Conservation (phyloP, 1,140 invertebrate species). For the Listronotus oregonensis region DNA sequence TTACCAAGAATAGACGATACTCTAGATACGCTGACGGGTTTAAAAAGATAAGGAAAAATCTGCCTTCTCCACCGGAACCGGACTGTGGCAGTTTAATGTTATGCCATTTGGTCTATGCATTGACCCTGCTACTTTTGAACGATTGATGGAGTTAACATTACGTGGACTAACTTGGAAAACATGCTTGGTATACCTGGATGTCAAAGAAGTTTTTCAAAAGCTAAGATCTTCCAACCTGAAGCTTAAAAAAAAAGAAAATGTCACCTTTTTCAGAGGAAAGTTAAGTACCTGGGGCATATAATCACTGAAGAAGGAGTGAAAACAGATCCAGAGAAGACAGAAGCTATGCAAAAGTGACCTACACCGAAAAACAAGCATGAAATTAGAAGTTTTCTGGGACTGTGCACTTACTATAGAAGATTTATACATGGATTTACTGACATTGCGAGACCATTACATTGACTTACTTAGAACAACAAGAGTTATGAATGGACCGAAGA, state of each 20-base stretch:
- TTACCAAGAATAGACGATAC: too few relatives aligned
- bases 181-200: conserved; percentile 54
- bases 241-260: conserved; percentile 54
- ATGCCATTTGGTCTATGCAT: conserved; percentile 55
- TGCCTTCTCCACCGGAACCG: conserved; percentile 40
- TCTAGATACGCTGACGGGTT: too few relatives aligned
- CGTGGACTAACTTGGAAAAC: conserved; percentile 28
- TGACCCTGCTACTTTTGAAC: conserved; percentile 38
- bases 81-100: conserved; percentile 46
- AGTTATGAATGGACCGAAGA: conserved; percentile 21
- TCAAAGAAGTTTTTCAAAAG: conserved; percentile 49
- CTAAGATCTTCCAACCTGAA: conserved; percentile 49
- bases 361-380: conserved; percentile 8
- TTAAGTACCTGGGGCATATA: conserved; percentile 55
- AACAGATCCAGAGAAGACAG: too few relatives aligned
- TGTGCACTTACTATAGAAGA: conserved; percentile 46
- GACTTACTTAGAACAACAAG: conserved; percentile 19
- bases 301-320: conserved; percentile 53
- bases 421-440: conserved; percentile 42
- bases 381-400: conserved; percentile 42
- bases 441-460: conserved; percentile 42
- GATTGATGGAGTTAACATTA: conserved; percentile 39
- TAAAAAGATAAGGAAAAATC: conserved; percentile 47
- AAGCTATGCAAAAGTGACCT: conserved; percentile 43
- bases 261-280: conserved; percentile 47